These are phyloP conservation scores for Drosophila lowei DNA, from an alignment of 1,140 invertebrate species.

Conservation along the genomic window DNA sequence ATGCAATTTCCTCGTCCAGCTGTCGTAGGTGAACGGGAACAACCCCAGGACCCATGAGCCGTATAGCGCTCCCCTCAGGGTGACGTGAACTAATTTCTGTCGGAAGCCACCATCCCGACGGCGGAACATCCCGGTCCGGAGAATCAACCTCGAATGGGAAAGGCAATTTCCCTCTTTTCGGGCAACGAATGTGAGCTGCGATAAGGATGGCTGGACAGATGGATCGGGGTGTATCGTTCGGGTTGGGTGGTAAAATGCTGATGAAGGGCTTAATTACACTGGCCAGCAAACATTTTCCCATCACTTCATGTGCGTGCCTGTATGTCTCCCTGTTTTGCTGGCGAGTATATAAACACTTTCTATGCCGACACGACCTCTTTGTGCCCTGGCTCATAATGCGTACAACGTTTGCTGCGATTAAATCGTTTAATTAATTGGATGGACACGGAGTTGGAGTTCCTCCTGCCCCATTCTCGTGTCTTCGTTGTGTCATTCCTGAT, in stretches of 20 bases:
- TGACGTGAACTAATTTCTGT: conserved; percentile 32
- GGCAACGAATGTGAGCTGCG: conserved; percentile 20
- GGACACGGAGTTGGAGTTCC: conserved; percentile 33
- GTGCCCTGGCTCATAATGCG: conserved; percentile 23
- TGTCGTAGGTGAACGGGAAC: conserved; percentile 49
- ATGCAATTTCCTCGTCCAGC: conserved; percentile 20
- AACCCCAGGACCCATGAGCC: conserved; percentile 51
- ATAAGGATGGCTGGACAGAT: conserved; percentile 22
- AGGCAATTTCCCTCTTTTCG: conserved; percentile 5
- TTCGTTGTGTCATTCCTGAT: conserved; percentile 3
- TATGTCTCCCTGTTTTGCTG: neutral
- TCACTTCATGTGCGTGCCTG: neutral
- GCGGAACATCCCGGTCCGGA: conserved; percentile 34
- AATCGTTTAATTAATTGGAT: conserved; percentile 55
- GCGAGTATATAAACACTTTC: neutral
- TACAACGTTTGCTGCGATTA: conserved; percentile 46
- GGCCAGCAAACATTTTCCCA: conserved; percentile 6
- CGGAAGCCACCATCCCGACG: conserved; percentile 17
- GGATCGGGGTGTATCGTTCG: conserved; percentile 1
- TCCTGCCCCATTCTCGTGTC: neutral
- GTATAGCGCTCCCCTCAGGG: conserved; percentile 32
- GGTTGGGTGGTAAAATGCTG: conserved; percentile 12
- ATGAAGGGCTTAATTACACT: conserved; percentile 39
- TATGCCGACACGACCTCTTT: conserved; percentile 14
- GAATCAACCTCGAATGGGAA: conserved; percentile 5